phyloP scores from a whole-genome alignment of 2,888 invertebrate genomes.

The Epistrophella euchroma region DNA sequence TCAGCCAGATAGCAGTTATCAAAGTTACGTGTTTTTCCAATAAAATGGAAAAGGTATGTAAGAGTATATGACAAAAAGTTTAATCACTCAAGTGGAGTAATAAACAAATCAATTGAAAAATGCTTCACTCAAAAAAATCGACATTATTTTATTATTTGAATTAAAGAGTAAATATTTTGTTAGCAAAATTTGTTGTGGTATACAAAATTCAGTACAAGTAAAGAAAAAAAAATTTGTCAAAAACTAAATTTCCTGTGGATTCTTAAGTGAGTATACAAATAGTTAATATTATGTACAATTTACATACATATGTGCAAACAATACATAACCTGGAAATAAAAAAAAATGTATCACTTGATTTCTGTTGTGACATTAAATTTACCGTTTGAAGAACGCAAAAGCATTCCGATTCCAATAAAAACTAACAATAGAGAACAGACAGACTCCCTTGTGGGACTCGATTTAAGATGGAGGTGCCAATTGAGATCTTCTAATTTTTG shows the following conservation, averaged over 20 bases:
- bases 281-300: neutral
- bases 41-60: no score
- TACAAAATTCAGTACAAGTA: neutral
- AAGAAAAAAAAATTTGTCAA: conserved; percentile 16
- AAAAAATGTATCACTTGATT: conserved; percentile 40
- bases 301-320: neutral
- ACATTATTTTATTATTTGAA: conserved; percentile 4
- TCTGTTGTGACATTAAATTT: conserved; percentile 26
- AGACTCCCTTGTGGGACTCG: conserved; percentile 8
- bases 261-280: conserved; percentile 45
- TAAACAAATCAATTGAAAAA: conserved; percentile 54
- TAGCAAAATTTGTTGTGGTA: conserved; percentile 35
- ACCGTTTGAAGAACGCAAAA: neutral
- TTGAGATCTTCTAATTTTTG: neutral
- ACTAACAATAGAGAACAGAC: neutral
- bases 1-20: neutral
- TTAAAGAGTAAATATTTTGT: conserved; percentile 10
- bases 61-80: conserved; percentile 28
- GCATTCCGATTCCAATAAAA: conserved; percentile 25
- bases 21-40: conserved; percentile 26
- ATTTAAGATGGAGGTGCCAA: conserved; percentile 13
- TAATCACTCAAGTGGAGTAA: conserved; percentile 50
- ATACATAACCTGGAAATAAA: conserved; percentile 20
- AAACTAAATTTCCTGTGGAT: conserved; percentile 49
- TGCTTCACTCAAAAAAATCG: neutral